Evolutionary conservation across 2,797 vertebrate species (phyloP), one percentile per base, ranked within the genome.

Genomic region (Potorous gilbertii): DNA sequence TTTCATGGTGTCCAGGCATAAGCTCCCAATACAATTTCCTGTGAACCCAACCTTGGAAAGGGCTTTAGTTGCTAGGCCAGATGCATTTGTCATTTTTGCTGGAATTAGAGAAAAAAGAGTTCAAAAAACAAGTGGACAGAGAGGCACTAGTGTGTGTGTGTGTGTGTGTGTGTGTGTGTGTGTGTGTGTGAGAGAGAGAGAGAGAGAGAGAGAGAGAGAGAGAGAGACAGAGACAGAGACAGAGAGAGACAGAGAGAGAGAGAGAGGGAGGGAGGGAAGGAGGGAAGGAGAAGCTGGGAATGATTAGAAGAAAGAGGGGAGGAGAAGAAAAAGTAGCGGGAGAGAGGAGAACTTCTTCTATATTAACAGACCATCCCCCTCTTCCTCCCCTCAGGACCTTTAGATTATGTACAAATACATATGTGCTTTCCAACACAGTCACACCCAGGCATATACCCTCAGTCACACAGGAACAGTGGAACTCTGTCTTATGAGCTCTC

Each of bases 21-120:
- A 96, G 87, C 94, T 97, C 96, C 96, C 98, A 98, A 98, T 92
- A 91, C 56, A 94, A 96, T 95, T 96, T 97, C 96, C 97, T 97
- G 96, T 97, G 97, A 97, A 97, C 97, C 97, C 95, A 98, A 95
- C 92, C 0, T 16, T 97, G 90, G 52, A 13, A 93, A 93, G 97
- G 97, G 97, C 94, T 3, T 11, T 54, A 94, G 55, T 91, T 97
- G 95, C 96, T 98, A 95, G 93, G 62, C 93, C 93, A 95, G 96
- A 91, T 0, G 0, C 5, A 56, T 96, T 97, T 57, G 90, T 96
- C 95, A 97, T 94, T 92, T 95, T 0, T 93, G 93, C 94, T 97
- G 97, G 95, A 50, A 34, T 0, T 3, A 29, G 90, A 90, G 91
- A 92, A 13, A 6, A 16, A n/a, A n/a, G 50, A 8, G 10, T 28